Base-by-base conservation (phyloP, 2,888 invertebrate genomes). In the Cataglyphis albicans region DNA sequence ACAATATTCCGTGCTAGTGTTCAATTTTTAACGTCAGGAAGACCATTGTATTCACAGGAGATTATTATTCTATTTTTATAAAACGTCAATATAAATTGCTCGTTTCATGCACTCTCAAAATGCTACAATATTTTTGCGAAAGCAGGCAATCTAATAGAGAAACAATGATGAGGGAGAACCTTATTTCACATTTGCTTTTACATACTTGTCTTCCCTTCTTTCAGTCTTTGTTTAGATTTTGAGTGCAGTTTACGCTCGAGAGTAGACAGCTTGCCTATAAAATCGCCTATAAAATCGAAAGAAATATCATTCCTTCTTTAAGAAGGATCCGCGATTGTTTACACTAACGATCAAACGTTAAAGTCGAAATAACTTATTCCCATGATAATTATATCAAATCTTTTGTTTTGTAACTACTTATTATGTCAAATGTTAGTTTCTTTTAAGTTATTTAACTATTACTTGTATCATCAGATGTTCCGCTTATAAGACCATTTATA, bases 221-320 rank as follows among this genome's bases (percentile, higher is more conserved):
- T 92, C 91, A 91, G 86, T 92, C 91, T 94, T 92, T 92, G 89
- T 93, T 93, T 92, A 91, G 92, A 91, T 92, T 92, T 93, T 87
- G 92, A 90, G 90, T 92, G 92, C 84, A 93, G 90, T 92, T 93
- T 93, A 85, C 93, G 91, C 90, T 93, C 93, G 89, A 93, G 90
- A 91, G 93, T 93, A 87, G 93, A 93, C 92, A 93, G 91, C 91
- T 92, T 94, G 91, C 93, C 91, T 91, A 93, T 91, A 91, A 93
- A 92, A 92, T 91, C 87, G 89, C 93, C 93, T 93, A 93, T 83
- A 93, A 93, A 92, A 93, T 89, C 84, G 91, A 91, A 92, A 91
- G 82, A 85, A 84, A 82, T 83, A 68, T 88, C 84, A 85, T 87
- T 89, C 35, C 65, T 61, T 18, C 59, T 67, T 63, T 59, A 57